Evolutionary conservation across 1,140 invertebrate genomes (phyloP).

Genomic region (Cotesia typhae): DNA sequence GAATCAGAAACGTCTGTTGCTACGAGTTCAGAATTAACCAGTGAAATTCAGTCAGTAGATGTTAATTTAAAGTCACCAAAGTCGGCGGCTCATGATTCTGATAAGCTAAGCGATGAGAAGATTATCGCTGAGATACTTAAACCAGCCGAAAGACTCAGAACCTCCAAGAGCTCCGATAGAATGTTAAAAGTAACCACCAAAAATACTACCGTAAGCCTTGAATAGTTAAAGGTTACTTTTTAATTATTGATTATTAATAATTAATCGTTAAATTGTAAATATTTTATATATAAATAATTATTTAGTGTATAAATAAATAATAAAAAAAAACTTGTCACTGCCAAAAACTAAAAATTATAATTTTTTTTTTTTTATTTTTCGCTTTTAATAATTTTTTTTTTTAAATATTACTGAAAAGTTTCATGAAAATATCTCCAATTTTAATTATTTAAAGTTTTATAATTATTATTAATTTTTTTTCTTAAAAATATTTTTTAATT

Average conservation of each 20-base stretch:
- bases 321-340: too few relatives aligned
- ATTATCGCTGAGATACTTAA: constrained; percentile 60
- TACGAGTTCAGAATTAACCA: constrained; percentile 40
- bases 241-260: not conserved
- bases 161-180: constrained; percentile 58
- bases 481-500: too few relatives aligned
- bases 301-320: too few relatives aligned
- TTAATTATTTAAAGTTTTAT: too few relatives aligned
- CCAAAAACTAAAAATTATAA: too few relatives aligned
- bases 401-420: too few relatives aligned
- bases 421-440: too few relatives aligned
- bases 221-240: constrained; percentile 50
- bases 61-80: constrained; percentile 7
- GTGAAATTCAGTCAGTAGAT: constrained; percentile 8
- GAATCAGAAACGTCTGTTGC: constrained; percentile 38
- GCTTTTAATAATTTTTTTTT: too few relatives aligned
- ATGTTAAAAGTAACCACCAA: constrained; percentile 59
- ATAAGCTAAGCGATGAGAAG: constrained; percentile 55
- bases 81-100: constrained; percentile 35
- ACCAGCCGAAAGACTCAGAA: constrained; percentile 54
- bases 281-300: too few relatives aligned
- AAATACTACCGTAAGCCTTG: constrained; percentile 64
- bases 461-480: too few relatives aligned
- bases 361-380: too few relatives aligned
- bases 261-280: too few relatives aligned